These are phyloP conservation scores for Casuarius casuarius DNA, from an alignment of 2,113 vertebrate species.

Conservation along the genomic window DNA sequence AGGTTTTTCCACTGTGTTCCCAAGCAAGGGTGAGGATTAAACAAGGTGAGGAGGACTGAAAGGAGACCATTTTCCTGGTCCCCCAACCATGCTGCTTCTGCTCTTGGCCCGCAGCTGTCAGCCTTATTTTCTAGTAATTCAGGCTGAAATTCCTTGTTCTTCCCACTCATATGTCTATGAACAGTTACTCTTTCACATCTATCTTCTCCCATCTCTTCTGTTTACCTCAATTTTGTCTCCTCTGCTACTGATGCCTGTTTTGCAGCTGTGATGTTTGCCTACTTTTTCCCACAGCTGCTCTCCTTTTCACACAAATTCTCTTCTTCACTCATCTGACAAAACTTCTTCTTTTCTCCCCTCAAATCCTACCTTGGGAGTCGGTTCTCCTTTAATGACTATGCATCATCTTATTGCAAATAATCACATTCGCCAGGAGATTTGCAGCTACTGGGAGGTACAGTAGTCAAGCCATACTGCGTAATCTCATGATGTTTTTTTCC, in stretches of 20 bases:
- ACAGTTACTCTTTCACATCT: not conserved
- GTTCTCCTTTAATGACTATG: not conserved
- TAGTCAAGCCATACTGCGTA: not conserved
- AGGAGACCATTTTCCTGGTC: not conserved
- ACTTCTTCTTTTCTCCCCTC: not conserved
- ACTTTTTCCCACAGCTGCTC: not conserved
- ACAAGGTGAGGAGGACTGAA: not conserved
- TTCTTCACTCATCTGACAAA: not conserved
- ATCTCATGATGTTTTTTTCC: not conserved
- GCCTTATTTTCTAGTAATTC: not conserved
- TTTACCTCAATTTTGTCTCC: not conserved
- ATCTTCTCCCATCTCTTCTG: not conserved
- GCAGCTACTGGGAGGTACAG: not conserved
- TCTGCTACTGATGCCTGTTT: not conserved
- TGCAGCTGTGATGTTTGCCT: not conserved
- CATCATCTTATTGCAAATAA: not conserved
- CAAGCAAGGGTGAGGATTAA: not conserved
- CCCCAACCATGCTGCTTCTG: not conserved
- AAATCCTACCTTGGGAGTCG: not conserved
- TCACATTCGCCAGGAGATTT: not conserved
- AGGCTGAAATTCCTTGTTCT: not conserved
- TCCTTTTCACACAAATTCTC: not conserved
- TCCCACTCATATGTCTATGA: not conserved
- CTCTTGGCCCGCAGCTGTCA: not conserved
- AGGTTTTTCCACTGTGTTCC: not conserved